Base-by-base conservation (phyloP, 2,888 invertebrate genomes). In the Ceramica pisi region DNA sequence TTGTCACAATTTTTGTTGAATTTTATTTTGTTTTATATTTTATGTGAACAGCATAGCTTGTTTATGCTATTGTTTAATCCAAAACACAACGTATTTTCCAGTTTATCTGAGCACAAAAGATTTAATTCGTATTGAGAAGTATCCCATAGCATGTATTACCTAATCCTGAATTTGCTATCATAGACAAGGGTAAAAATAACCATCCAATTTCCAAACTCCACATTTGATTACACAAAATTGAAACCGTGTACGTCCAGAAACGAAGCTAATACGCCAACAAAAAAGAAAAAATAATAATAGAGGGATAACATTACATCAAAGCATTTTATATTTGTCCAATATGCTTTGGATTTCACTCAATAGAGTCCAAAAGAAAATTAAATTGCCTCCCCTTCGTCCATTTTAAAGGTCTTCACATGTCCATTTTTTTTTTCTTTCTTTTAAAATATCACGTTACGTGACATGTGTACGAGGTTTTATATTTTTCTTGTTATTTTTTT, bases 281-380 rank as follows among this genome's bases (percentile, higher is more conserved):
- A 88, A 90, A 79, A 76, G 10, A 73, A 80, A 83, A 80, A 81
- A 83, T 82, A 85, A 88, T 87, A 81, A 84, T 75, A 86, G 86
- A 88, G 90, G 91, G 91, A 90, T 92, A 86, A 89, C 87, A 92
- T 94, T 92, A 94, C 93, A 92, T 94, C 94, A 94, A 94, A 94
- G 94, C 93, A 89, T 90, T 90, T 88, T 91, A 89, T 89, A 92
- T 90, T 88, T 90, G 91, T 92, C 92, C 95, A 92, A 93, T 94
- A 94, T 95, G 94, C 93, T 95, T 93, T 89, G 91, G 93, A 95
- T 95, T 95, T 93, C 94, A 91, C 92, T 93, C 93, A 92, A 93
- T 92, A 89, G 90, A 90, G 94, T 92, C 93, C 91, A 88, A 84
- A 83, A 86, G 89, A 87, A 94, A 95, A 95, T 95, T 94, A 94